phyloP scores from a whole-genome alignment of 1,140 invertebrate species.

The Tribolium madens region DNA sequence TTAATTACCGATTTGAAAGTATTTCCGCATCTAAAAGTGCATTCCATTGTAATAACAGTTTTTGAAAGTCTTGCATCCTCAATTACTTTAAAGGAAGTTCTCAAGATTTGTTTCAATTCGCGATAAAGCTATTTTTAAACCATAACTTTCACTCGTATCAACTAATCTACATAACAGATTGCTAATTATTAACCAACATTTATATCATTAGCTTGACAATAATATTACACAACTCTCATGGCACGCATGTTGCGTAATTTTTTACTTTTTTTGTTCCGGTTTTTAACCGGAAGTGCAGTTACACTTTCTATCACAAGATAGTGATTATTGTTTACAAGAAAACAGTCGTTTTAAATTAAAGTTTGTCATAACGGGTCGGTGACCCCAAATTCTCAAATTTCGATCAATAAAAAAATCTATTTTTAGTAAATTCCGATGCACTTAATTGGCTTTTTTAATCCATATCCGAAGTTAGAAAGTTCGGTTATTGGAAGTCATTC shows the following conservation, averaged over 20 bases:
- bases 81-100: not conserved
- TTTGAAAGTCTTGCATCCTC: conserved; percentile 11
- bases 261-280: not conserved
- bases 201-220: conserved; percentile 10
- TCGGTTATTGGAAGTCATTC: not conserved
- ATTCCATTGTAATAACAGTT: not conserved
- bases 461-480: not conserved
- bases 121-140: not conserved
- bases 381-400: not conserved
- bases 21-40: conserved; percentile 1
- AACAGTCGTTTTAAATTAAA: no score
- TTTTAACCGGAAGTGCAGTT: not conserved
- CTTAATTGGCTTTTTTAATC: not conserved
- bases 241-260: conserved; percentile 17
- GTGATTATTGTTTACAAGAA: not conserved
- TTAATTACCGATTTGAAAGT: not conserved
- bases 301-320: not conserved
- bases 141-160: conserved; percentile 13
- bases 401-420: not conserved
- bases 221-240: conserved; percentile 7
- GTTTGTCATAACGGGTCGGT: no score
- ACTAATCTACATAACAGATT: conserved; percentile 13
- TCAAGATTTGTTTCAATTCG: not conserved
- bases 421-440: not conserved
- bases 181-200: conserved; percentile 32